Evolutionary conservation across 2,113 vertebrate species (phyloP), one percentile per base, ranked within the genome.

Genomic region (Acanthochromis polyacanthus): DNA sequence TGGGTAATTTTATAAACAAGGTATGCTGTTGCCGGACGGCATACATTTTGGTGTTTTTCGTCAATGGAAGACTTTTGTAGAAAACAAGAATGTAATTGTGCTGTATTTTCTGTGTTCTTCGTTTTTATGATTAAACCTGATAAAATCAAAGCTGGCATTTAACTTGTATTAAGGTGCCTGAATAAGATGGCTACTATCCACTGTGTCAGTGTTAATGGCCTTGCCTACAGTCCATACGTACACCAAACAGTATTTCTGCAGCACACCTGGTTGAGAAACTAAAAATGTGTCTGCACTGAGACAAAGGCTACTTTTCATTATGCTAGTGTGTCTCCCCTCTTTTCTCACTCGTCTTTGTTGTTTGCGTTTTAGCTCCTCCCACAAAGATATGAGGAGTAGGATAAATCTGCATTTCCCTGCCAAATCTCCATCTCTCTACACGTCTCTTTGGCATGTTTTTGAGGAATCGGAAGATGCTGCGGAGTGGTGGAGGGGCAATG

Each of bases 61-160:
- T 70, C 38, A 76, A 51, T 63, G 30, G 45, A 78, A 80, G n/a
- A 57, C 51, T 79, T 82, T 84, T 81, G 70, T 67, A 78, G 68
- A 56, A 83, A 71, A 61, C 25, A 59, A 66, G 3, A 43, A 57
- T 58, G 63, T 80, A 63, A 76, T 45, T 78, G 75, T 80, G 57
- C 25, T 71, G 76, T 82, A 51, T 83, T 83, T 88, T 80, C 45
- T 84, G 78, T 79, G 16, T 11, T 56, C 30, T 65, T 65, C 8
- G 6, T 81, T 88, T 86, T 81, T 82, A 71, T 71, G 57, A 85
- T 72, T 80, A 83, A 86, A 83, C 20, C 59, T 69, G 19, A 75
- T 61, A 17, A 71, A 83, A 43, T 68, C 0, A 0, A 0, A 50
- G 48, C 50, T 38, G 19, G 16, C 9, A 63, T 71, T 69, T 36